A percentile compares a stretch with the other conserved stretches of the same genome.
Evolutionary conservation across 2,888 invertebrate species (phyloP).

Genomic region (Yponomeuta evonymella): DNA sequence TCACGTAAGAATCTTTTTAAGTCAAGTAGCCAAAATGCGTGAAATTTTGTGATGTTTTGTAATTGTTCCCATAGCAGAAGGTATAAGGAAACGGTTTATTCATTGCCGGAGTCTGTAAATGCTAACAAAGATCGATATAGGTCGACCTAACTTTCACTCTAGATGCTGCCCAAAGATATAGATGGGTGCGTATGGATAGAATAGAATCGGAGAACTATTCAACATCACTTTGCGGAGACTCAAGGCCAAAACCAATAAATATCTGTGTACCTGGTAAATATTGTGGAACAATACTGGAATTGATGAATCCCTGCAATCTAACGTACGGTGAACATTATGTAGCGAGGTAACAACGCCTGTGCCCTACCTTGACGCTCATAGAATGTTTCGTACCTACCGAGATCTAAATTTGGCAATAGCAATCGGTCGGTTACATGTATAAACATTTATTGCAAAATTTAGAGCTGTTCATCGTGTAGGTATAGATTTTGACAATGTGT

Average conservation of each 20-base stretch:
- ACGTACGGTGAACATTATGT: background rate
- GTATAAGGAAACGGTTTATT: background rate
- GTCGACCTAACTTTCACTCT: conserved; percentile 75
- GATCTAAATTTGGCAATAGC: background rate
- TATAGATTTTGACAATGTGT: background rate
- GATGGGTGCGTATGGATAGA: conserved; percentile 54
- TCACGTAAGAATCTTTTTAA: conserved; percentile 75
- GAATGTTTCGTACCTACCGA: background rate
- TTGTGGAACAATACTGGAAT: conserved; percentile 23
- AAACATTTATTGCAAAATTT: conserved; percentile 20
- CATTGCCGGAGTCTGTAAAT: conserved; percentile 21
- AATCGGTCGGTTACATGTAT: background rate
- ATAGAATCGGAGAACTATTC: conserved; percentile 50
- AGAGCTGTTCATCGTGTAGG: conserved; percentile 21
- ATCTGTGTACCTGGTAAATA: conserved; percentile 53
- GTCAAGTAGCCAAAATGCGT: conserved; percentile 50
- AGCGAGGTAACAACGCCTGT: background rate
- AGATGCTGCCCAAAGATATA: conserved; percentile 43
- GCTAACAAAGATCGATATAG: conserved; percentile 44
- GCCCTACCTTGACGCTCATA: conserved; percentile 1
- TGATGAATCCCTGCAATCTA: background rate
- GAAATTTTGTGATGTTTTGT: conserved; percentile 27
- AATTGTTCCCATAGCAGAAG: conserved; percentile 2
- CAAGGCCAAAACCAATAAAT: conserved; percentile 66
- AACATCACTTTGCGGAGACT: conserved; percentile 69